Conservation (phyloP, 2,888 invertebrate genomes). For the Myathropa florea region DNA sequence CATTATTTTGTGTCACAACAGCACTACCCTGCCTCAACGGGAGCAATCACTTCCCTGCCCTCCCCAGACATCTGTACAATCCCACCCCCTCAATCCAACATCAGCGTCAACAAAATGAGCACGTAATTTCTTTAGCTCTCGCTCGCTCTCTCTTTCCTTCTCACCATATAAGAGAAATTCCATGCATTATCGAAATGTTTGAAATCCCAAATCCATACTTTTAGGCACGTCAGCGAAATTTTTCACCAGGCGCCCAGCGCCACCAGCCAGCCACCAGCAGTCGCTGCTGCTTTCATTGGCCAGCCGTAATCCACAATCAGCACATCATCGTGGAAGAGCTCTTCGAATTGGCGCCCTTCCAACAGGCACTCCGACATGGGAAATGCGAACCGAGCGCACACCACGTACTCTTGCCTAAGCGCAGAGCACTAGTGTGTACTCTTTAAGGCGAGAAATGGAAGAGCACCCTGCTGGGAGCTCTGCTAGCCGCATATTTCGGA, state of each 20-base stretch:
- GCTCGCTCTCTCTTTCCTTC: constrained; percentile 57
- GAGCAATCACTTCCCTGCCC: not conserved
- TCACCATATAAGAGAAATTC: constrained; percentile 67
- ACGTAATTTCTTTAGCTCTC: not conserved
- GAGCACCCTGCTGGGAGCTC: constrained; percentile 18
- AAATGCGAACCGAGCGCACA: not conserved
- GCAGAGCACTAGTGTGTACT: not conserved
- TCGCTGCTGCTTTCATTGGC: constrained; percentile 6
- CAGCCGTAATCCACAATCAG: not conserved
- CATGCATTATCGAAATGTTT: constrained; percentile 73
- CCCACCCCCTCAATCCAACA: not conserved
- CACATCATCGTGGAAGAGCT: constrained; percentile 27
- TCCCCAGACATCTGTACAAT: too few relatives aligned
- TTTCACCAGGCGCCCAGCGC: constrained; percentile 72
- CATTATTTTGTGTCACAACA: too few relatives aligned
- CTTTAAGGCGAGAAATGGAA: constrained; percentile 48
- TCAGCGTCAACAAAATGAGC: not conserved
- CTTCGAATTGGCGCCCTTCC: constrained; percentile 50
- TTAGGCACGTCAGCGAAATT: constrained; percentile 76
- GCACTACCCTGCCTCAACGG: not conserved
- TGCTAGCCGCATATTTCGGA: constrained; percentile 73
- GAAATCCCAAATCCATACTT: constrained; percentile 74
- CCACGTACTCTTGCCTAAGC: constrained; percentile 24
- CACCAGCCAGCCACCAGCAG: not conserved
- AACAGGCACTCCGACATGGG: not conserved